Evolutionary conservation across 2,113 vertebrate genomes (phyloP).

Genomic region (Etheostoma spectabile): DNA sequence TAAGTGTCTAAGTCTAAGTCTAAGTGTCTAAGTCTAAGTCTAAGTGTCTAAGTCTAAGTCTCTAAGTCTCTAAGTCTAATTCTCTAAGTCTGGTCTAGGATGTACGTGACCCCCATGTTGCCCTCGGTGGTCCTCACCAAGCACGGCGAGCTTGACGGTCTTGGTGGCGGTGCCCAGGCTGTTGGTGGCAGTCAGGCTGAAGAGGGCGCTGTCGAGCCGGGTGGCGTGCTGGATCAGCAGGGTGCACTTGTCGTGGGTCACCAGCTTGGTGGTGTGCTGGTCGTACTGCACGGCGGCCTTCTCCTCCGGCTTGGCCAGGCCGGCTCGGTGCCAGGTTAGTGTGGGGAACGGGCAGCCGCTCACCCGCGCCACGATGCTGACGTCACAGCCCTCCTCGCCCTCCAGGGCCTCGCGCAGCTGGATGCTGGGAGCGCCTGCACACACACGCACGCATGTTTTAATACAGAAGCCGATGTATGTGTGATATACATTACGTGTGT

Average conservation of each 20-base stretch:
- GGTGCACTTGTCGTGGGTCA: slow-evolving; percentile 92
- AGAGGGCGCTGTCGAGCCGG: slow-evolving; percentile 91
- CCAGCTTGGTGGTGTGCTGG: slow-evolving; percentile 93
- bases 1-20: no score
- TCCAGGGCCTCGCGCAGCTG: slow-evolving; percentile 94
- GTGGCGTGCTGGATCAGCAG: slow-evolving; percentile 93
- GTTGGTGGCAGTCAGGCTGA: slow-evolving; percentile 93
- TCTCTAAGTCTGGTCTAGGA: no score
- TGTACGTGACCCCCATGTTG: no score
- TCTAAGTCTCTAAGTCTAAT: no score
- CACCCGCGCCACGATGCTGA: slow-evolving; percentile 93
- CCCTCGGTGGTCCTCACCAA: slow-evolving; percentile 83
- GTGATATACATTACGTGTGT: no score
- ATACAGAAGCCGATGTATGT: no score
- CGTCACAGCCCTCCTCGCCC: slow-evolving; percentile 92
- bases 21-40: no score
- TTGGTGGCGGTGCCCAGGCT: slow-evolving; percentile 92
- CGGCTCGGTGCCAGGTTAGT: slow-evolving; percentile 92
- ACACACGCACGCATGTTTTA: no score
- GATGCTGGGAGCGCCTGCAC: slow-evolving; percentile 92
- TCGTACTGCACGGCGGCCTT: slow-evolving; percentile 90
- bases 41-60: no score
- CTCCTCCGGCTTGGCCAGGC: slow-evolving; percentile 90
- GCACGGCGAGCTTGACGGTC: slow-evolving; percentile 91
- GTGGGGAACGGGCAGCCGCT: slow-evolving; percentile 96